Evolutionary conservation across 2,797 vertebrate species (phyloP).

Genomic region (Mus spretus): DNA sequence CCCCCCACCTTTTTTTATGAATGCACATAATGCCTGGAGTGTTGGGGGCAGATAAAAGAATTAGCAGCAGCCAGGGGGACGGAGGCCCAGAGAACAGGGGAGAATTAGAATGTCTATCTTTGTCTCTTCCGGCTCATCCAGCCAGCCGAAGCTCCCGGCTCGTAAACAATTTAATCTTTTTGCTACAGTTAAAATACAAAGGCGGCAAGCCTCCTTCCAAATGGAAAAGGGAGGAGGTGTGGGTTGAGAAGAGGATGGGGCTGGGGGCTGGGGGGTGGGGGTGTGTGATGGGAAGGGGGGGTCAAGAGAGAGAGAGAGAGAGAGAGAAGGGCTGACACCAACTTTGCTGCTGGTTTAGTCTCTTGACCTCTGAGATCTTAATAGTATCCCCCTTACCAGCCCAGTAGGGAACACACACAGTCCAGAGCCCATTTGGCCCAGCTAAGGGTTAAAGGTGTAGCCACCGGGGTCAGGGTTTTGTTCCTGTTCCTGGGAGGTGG

Average conservation of each 20-base stretch:
- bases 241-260: constrained; percentile 77
- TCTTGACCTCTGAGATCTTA: constrained; percentile 51
- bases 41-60: constrained; percentile 99
- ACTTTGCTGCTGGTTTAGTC: constrained; percentile 89
- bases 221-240: constrained; percentile 80
- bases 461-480: neutral
- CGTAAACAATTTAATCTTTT: constrained; percentile 99
- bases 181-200: constrained; percentile 95
- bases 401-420: neutral
- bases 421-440: neutral
- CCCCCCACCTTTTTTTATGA: constrained; percentile 90
- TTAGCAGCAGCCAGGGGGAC: constrained; percentile 97
- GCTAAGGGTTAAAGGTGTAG: neutral
- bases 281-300: constrained; percentile 67
- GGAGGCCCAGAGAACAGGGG: constrained; percentile 94
- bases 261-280: constrained; percentile 23
- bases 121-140: constrained; percentile 97
- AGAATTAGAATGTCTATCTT: constrained; percentile 99
- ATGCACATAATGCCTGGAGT: constrained; percentile 98
- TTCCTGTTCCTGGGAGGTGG: constrained; percentile 86
- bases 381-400: constrained; percentile 87
- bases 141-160: constrained; percentile 94
- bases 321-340: constrained; percentile 86
- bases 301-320: constrained; percentile 76
- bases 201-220: constrained; percentile 88